Percentiles rank a stretch among this genome's conserved stretches.
These are phyloP conservation scores for Halichoeres trimaculatus DNA, from an alignment of 2,113 vertebrate species.

Conservation along the genomic window DNA sequence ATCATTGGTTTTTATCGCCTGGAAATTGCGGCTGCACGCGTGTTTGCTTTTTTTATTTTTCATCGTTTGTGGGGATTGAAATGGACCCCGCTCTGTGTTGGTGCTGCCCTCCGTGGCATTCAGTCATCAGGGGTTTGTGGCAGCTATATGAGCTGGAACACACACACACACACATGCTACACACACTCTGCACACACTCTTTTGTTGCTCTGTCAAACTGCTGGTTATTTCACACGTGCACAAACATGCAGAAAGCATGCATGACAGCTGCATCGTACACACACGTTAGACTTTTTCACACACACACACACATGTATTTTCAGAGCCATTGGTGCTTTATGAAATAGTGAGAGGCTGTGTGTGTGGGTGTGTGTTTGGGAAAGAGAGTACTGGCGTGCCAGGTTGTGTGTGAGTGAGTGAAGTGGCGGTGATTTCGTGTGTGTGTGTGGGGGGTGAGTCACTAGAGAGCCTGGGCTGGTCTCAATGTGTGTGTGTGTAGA, in stretches of 20 bases:
- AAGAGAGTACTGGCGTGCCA: constrained; percentile 37
- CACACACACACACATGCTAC: constrained; percentile 32
- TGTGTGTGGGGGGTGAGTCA: constrained; percentile 49
- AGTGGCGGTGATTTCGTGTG: constrained; percentile 29
- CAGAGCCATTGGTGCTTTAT: constrained; percentile 35
- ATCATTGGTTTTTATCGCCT: constrained; percentile 46
- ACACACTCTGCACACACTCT: constrained; percentile 38
- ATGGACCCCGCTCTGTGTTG: constrained; percentile 37
- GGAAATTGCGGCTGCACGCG: constrained; percentile 29
- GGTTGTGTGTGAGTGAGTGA: constrained; percentile 49
- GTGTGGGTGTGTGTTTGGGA: constrained; percentile 42
- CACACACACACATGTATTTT: constrained; percentile 21
- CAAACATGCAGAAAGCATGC: constrained; percentile 41
- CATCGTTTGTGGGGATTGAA: constrained; percentile 42
- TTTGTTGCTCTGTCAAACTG: constrained; percentile 62
- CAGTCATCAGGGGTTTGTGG: constrained; percentile 51
- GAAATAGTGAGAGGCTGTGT: constrained; percentile 40
- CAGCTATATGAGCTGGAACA: constrained; percentile 35
- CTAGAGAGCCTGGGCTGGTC: constrained; percentile 38
- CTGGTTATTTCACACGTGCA: constrained; percentile 56
- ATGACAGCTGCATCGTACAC: constrained; percentile 51
- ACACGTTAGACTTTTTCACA: constrained; percentile 8
- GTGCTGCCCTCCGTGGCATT: constrained; percentile 51
- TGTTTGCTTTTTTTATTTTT: constrained; percentile 12
- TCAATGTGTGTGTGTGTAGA: constrained; percentile 15